Percentiles rank a stretch among this genome's conserved stretches.
phyloP scores from a whole-genome alignment of 2,113 vertebrate genomes.

The Mus musculus region GRCm39 chr8:116266001-116266500 shows the following conservation, averaged over 20 bases:
- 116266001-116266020: slow-evolving; percentile 93
- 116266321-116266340: slow-evolving; percentile 78
- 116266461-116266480: accelerated
- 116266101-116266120: background rate
- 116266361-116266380: slow-evolving; percentile 27
- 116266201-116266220: slow-evolving; percentile 63
- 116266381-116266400: background rate
- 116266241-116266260: slow-evolving; percentile 75
- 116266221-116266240: slow-evolving; percentile 80
- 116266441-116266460: background rate
- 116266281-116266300: slow-evolving; percentile 79
- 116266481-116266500: slow-evolving; percentile 82
- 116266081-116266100: background rate
- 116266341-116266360: slow-evolving; percentile 17
- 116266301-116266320: slow-evolving; percentile 76
- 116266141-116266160: background rate
- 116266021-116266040: slow-evolving; percentile 92
- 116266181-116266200: slow-evolving; percentile 62
- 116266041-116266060: slow-evolving; percentile 91
- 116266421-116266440: background rate
- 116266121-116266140: background rate
- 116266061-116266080: slow-evolving; percentile 77
- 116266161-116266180: background rate
- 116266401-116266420: no score
- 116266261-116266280: slow-evolving; percentile 77